Conservation (phyloP, 2,113 vertebrate genomes). For the Saimiri boliviensis region DNA sequence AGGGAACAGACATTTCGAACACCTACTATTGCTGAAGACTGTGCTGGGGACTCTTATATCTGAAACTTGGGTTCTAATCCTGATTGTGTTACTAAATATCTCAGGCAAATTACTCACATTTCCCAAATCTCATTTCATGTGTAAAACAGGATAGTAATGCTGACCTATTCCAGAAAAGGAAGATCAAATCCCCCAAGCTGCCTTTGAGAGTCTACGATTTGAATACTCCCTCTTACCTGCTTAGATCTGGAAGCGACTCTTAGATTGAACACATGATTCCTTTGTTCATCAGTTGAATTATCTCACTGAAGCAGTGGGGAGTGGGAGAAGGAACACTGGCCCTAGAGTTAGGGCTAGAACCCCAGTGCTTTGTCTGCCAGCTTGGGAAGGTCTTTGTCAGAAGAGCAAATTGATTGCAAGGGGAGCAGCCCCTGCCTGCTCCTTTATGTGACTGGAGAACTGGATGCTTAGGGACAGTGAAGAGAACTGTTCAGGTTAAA, state of each 20-base stretch:
- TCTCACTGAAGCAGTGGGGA: background rate
- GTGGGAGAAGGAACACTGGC: background rate
- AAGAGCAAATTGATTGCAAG: background rate
- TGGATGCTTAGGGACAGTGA: background rate
- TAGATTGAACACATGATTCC: background rate
- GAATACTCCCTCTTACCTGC: background rate
- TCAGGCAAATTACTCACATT: background rate
- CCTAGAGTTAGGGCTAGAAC: background rate
- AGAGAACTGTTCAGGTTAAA: background rate
- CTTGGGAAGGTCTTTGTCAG: background rate
- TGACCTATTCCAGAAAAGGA: background rate
- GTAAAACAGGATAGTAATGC: background rate
- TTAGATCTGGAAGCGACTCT: background rate
- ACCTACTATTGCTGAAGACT: background rate
- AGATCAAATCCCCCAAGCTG: background rate
- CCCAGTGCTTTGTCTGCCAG: background rate
- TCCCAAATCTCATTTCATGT: background rate
- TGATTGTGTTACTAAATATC: background rate
- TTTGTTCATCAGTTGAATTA: too few relatives aligned
- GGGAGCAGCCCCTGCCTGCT: background rate
- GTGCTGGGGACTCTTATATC: background rate
- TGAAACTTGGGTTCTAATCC: background rate
- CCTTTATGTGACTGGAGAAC: background rate
- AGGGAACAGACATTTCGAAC: background rate
- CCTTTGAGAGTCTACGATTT: background rate